Base-by-base conservation (phyloP, 2,113 vertebrate species). In the Triplophysa tibetana region DNA sequence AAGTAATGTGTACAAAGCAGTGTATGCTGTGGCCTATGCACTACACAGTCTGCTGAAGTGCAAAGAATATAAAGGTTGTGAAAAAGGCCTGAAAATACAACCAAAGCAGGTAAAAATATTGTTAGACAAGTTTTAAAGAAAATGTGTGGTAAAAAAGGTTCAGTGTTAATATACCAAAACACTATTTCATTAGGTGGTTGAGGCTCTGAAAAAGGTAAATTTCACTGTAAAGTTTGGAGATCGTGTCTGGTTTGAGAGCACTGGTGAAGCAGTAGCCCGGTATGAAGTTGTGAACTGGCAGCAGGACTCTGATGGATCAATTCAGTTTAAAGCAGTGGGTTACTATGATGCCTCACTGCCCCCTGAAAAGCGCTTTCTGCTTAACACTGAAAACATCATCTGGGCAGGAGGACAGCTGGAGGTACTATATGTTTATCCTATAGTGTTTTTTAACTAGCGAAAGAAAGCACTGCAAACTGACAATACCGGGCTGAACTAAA, bases 241-340 rank as follows among this genome's bases (percentile, higher is more conserved):
- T 8, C 78, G 62, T 13, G 86, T 93, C 33, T 90, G 89, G 88
- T 93, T 93, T 77, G 91, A 93, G 56, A 86, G 81, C 43, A 91
- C 88, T 0, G 91, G 91, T 21, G 88, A 90, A 67, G 81, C 89
- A 23, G 81, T 83, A 13, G 0, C 50, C 50, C 50, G 17, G 50
- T 52, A 52, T 52, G 50, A 52, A 52, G 50, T 52, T 17, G 50
- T 52, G 50, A 52, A 52, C 50, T 52, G 50, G 50, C 50, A 52
- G 14, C 13, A 52, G 16, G 14, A 14, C 14, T 52, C 50, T 16
- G 50, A 52, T 17, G 50, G 50, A 17, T 52, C 50, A 52, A 16
- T 52, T 52, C 50, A 52, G 50, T 52, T 45, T 45, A 45, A 45
- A 45, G 43, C 11, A 11, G 43, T 45, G 9, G 43, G 43, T 45